Conservation (phyloP, 2,113 vertebrate species). For the Pseudopodoces humilis region DNA sequence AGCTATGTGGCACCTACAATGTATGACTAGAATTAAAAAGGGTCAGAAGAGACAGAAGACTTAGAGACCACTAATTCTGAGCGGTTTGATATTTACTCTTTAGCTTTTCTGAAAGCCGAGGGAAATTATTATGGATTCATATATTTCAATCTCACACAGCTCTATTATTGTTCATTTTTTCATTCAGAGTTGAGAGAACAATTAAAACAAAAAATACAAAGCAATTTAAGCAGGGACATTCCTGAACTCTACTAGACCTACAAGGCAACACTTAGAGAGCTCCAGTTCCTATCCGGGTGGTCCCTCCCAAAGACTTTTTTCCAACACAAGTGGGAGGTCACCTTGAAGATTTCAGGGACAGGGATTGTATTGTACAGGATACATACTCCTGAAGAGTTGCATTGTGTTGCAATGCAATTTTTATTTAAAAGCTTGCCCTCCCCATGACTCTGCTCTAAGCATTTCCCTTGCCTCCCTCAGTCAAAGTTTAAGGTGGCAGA, state of each 20-base stretch:
- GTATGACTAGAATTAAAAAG: conserved; percentile 66
- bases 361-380: conserved; percentile 70
- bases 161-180: conserved; percentile 79
- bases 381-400: conserved; percentile 71
- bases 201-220: conserved; percentile 82
- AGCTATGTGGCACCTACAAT: conserved; percentile 70
- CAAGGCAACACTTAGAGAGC: conserved; percentile 70
- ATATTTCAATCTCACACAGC: conserved; percentile 82
- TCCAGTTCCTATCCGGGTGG: conserved; percentile 77
- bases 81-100: conserved; percentile 77
- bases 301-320: conserved; percentile 70
- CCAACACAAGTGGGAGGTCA: conserved; percentile 74
- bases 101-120: conserved; percentile 69
- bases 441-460: conserved; percentile 61
- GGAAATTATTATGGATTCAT: conserved; percentile 83
- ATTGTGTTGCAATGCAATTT: conserved; percentile 63
- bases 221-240: conserved; percentile 74
- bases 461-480: conserved; percentile 68
- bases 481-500: conserved; percentile 72
- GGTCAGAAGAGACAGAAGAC: conserved; percentile 70
- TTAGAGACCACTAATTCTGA: conserved; percentile 71
- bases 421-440: conserved; percentile 72
- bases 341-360: conserved; percentile 78
- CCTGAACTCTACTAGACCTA: conserved; percentile 72
- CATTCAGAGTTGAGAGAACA: conserved; percentile 75